Base-by-base conservation (phyloP, 2,888 invertebrate genomes). In the Drosophila demipolita region DNA sequence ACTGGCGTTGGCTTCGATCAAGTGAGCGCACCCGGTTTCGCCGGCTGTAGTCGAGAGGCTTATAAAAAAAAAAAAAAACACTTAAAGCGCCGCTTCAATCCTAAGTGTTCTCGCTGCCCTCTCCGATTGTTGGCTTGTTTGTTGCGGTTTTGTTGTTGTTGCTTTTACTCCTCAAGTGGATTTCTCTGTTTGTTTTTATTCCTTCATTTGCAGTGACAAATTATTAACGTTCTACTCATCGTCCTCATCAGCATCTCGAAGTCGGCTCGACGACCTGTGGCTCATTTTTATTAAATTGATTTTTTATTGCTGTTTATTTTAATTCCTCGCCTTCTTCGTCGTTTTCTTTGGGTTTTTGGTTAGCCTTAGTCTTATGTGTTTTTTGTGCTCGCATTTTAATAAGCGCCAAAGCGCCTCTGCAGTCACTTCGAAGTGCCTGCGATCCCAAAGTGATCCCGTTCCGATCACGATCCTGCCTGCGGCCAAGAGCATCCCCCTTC, bases 251-350 rank as follows among this genome's bases (percentile, higher is more conserved):
- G 71, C 74, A 50, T 52, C 54, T 36, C 62, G 64, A 62, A 59
- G 50, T 58, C 53, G 26, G n/a, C n/a, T 54, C 48, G 52, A 29
- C 67, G 65, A 60, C 70, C 67, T 72, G 80, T 75, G 82, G 78
- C 84, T 87, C 77, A 68, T 69, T 77, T 77, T 90, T 83, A 75
- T 78, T 55, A 82, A 87, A 92, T 92, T 88, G 87, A 90, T 83
- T 88, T 91, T 91, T 91, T 91, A 92, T 91, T 89, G 87, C 87
- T 91, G 89, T 89, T 91, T 88, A 87, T 83, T 89, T 87, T 57
- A 82, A 87, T 81, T 86, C 82, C 73, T 79, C 66, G 68, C 72
- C 74, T 73, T 78, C 69, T 60, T 60, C 42, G 45, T 62, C 12
- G 38, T 45, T 29, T 36, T 48, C 52, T 26, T 80, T 63, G 23